Evolutionary conservation across 2,888 invertebrate genomes (phyloP).

Genomic region (Metacarcinus magister): DNA sequence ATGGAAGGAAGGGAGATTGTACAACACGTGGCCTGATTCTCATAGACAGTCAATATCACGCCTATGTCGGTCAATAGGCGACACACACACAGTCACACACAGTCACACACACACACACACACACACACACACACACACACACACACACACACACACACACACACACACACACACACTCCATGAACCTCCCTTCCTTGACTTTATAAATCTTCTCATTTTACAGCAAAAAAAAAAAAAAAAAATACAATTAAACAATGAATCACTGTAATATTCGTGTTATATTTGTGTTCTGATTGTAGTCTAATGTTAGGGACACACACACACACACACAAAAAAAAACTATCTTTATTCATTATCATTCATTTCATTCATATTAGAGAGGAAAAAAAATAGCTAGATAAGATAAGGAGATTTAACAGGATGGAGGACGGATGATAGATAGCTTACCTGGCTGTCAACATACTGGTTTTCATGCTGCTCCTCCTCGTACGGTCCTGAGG

Average conservation of each 20-base stretch:
- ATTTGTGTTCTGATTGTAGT: no score
- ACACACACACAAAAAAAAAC: no score
- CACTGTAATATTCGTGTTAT: no score
- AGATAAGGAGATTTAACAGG: constrained; percentile 3
- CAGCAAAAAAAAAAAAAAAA: no score
- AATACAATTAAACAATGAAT: neutral
- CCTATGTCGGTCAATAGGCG: neutral
- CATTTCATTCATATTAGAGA: neutral
- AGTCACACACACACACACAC: neutral
- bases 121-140: constrained; percentile 2
- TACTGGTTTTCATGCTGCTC: constrained; percentile 35
- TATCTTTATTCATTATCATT: neutral
- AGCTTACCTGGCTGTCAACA: constrained; percentile 62
- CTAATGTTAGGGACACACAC: no score
- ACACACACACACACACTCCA: neutral
- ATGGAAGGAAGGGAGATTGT: neutral
- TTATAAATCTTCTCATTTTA: no score
- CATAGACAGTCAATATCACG: neutral
- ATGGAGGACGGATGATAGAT: no score
- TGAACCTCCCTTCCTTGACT: neutral
- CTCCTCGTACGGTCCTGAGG: constrained; percentile 56
- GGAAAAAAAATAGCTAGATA: neutral
- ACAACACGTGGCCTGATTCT: neutral
- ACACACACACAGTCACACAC: constrained; percentile 42
- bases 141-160: constrained; percentile 9